Base-by-base conservation (phyloP, 2,113 vertebrate genomes). In the Myotis lucifugus region DNA sequence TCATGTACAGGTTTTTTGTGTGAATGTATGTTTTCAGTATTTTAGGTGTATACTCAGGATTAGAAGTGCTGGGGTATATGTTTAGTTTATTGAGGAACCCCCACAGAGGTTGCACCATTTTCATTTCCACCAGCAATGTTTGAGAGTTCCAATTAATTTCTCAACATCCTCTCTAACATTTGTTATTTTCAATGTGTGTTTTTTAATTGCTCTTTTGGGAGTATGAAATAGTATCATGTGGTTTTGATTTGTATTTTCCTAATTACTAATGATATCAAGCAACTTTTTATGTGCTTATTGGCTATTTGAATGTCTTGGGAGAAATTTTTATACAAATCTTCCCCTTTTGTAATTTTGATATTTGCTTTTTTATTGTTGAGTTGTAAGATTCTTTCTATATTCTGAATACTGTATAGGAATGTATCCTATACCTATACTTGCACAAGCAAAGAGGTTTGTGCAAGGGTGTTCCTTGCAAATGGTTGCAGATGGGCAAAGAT, bases 311-410 rank as follows among this genome's bases (percentile, higher is more conserved):
- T 91, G 72, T 78, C 48, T 91, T 74, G 88, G 77, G 67, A 94
- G 32, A 88, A 59, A 70, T 85, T 48, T 50, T 72, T 93, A 42
- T 83, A 85, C 9, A 79, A 1, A 54, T 78, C 32, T 8, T 67
- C 42, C 29, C 7, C 14, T 78, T 92, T 88, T 66, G 27, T 88
- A 76, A 88, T 76, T 91, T 88, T 77, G 34, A 76, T 92, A 73
- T 29, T 90, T 96, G 72, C 21, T 64, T 78, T 88, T 94, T 95
- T 81, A 17, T 64, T 79, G 50, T 74, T 86, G 54, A 88, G 23
- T 67, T 97, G n/a, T 52, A 90, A 61, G 19, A 66, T 50, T 72
- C 6, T 70, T n/a, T 87, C n/a, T n/a, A 1, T 77, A 46, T 91
- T 40, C 32, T 89, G 11, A 29, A 73, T 87, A 84, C 21, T 86